phyloP scores from a whole-genome alignment of 2,113 vertebrate genomes.

The Sceloporus tristichus region DNA sequence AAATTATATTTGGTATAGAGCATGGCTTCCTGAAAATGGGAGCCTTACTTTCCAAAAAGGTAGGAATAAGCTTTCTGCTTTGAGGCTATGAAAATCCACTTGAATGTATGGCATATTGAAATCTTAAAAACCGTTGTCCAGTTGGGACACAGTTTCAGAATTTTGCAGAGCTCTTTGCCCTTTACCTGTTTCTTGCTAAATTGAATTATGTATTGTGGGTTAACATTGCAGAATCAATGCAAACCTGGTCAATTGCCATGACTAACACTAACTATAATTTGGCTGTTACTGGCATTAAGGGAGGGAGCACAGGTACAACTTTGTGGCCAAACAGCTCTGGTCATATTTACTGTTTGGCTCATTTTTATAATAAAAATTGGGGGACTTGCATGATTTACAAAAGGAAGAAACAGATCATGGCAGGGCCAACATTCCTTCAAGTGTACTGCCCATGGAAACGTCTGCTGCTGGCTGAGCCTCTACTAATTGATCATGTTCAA shows the following conservation, averaged over 20 bases:
- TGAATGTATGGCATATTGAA: background rate
- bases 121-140: background rate
- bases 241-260: background rate
- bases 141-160: background rate
- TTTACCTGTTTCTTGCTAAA: background rate
- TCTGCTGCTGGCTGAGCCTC: background rate
- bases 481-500: background rate
- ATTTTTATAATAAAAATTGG: slow-evolving; percentile 1
- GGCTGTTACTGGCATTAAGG: background rate
- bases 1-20: background rate
- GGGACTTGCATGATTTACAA: too few relatives aligned
- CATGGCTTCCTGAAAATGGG: background rate
- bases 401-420: background rate
- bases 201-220: background rate
- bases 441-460: background rate
- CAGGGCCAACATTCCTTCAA: background rate
- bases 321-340: background rate
- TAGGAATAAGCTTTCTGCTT: background rate
- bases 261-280: background rate
- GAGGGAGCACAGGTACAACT: background rate
- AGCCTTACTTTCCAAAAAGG: background rate
- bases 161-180: background rate
- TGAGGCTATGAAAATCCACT: background rate
- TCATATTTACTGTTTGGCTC: background rate
- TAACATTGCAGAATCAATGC: background rate